A percentile compares a stretch with the other conserved stretches of the same genome.
These are phyloP conservation scores for Ailuropoda melanoleuca DNA, from an alignment of 2,113 vertebrate species.

Conservation along the genomic window DNA sequence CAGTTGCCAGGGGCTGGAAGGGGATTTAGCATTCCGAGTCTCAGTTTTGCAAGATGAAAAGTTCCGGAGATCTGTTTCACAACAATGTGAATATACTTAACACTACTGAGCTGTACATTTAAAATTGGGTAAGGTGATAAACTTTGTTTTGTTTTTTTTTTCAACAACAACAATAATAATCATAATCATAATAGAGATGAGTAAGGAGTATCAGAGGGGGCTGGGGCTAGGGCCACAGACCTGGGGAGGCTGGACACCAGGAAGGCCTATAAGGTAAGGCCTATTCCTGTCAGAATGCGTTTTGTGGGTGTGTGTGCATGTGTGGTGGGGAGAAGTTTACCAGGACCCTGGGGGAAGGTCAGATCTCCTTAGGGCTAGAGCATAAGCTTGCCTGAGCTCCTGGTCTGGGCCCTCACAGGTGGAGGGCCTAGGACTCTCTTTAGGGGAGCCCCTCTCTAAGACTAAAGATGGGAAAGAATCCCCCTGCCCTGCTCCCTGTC, in stretches of 20 bases:
- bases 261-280: background rate
- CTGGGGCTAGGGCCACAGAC: background rate
- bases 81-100: background rate
- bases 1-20: background rate
- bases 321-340: background rate
- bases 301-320: background rate
- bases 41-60: background rate
- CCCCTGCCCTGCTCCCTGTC: too few species aligned
- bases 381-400: background rate
- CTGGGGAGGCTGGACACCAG: background rate
- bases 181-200: background rate
- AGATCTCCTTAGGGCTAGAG: background rate
- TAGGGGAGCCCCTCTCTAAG: background rate
- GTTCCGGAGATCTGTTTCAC: background rate
- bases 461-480: background rate
- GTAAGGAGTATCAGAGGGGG: background rate
- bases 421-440: background rate
- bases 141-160: background rate
- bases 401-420: background rate
- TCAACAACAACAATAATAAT: background rate
- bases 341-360: background rate
- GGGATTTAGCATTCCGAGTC: background rate
- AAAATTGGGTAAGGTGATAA: background rate
- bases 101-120: background rate
- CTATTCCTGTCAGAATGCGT: background rate